Conservation (phyloP, 2,113 vertebrate genomes). For the Chiloscyllium plagiosum region DNA sequence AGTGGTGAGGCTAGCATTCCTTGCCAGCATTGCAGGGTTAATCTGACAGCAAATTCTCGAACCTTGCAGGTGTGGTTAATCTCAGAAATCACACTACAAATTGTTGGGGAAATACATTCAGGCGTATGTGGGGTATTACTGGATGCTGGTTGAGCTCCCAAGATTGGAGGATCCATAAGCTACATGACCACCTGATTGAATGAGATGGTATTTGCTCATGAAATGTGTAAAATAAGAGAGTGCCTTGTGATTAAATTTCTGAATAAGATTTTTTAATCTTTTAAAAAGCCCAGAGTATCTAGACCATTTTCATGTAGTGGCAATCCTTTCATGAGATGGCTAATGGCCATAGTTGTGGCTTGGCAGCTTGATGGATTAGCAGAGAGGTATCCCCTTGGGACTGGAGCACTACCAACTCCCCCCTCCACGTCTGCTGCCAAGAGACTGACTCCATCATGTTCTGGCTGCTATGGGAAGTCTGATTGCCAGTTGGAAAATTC, state of each 20-base stretch:
- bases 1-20: neutral
- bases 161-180: neutral
- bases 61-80: neutral
- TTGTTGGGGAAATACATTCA: neutral
- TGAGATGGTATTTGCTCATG: neutral
- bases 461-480: neutral
- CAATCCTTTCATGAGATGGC: too few relatives aligned
- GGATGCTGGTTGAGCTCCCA: neutral
- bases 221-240: neutral
- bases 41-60: neutral
- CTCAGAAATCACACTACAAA: neutral
- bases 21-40: neutral
- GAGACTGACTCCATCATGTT: neutral
- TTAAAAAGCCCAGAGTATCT: neutral
- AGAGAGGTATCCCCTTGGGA: too few relatives aligned
- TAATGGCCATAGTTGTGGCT: too few relatives aligned
- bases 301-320: too few relatives aligned
- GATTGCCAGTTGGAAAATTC: neutral
- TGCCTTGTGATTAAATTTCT: too few relatives aligned
- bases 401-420: too few relatives aligned
- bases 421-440: too few relatives aligned
- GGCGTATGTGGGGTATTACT: neutral
- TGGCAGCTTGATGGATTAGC: too few relatives aligned
- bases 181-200: neutral
- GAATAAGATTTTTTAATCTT: neutral